phyloP scores from a whole-genome alignment of 2,797 vertebrate genomes.

The Chaetodon trifasciatus region DNA sequence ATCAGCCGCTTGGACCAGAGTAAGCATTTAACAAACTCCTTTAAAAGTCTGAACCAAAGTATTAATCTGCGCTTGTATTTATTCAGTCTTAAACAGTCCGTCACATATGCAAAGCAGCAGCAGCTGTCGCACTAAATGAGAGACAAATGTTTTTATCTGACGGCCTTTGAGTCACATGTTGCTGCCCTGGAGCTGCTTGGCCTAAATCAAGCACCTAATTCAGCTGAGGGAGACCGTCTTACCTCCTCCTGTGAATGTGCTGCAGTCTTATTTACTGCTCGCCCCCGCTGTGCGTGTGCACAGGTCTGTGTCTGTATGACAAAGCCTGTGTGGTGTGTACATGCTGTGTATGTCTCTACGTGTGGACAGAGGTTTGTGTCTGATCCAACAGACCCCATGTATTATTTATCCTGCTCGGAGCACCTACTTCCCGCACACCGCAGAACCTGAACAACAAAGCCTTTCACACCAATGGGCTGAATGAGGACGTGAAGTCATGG shows the following conservation, averaged over 20 bases:
- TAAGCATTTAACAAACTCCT: constrained; percentile 69
- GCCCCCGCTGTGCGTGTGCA: constrained; percentile 13
- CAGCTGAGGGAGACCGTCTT: not conserved
- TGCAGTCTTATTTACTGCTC: constrained; percentile 68
- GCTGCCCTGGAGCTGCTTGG: not conserved
- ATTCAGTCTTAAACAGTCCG: not conserved
- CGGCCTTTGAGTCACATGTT: constrained; percentile 9
- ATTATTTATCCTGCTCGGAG: constrained; percentile 67
- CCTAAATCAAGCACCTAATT: constrained; percentile 13
- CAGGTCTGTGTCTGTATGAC: constrained; percentile 14
- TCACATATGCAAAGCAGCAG: not conserved
- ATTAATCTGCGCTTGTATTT: not conserved
- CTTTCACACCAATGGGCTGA: constrained; percentile 69
- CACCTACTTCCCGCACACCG: constrained; percentile 51
- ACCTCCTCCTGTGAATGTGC: not conserved
- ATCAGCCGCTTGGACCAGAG: constrained; percentile 92
- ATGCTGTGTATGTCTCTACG: not conserved
- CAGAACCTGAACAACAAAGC: constrained; percentile 70
- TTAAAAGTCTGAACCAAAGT: not conserved
- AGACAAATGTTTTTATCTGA: not conserved
- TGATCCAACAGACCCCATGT: constrained; percentile 54
- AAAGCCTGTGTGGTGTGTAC: constrained; percentile 43
- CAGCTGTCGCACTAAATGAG: not conserved
- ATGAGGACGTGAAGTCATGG: constrained; percentile 67
- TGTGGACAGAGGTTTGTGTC: constrained; percentile 52